These are phyloP conservation scores for Pelobates cultripes DNA, from an alignment of 2,797 vertebrate genomes.

Conservation along the genomic window DNA sequence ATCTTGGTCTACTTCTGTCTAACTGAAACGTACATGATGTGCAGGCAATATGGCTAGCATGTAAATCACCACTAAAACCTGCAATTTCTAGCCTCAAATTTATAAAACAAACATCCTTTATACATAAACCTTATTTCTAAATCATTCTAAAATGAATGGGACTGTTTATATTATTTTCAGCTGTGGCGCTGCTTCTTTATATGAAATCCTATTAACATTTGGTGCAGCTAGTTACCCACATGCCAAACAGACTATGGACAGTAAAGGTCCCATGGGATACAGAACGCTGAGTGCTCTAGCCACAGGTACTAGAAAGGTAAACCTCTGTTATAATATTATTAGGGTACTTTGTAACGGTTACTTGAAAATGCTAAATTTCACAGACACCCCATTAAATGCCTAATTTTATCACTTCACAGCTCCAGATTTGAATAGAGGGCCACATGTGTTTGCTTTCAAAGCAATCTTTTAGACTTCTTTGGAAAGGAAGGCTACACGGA, in stretches of 20 bases:
- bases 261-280: constrained; percentile 8
- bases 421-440: constrained; percentile 59
- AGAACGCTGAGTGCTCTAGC: constrained; percentile 16
- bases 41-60: no score
- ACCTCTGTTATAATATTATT: constrained; percentile 42
- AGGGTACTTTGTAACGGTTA: constrained; percentile 39
- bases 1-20: no score
- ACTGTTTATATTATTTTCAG: background rate
- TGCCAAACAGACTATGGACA: constrained; percentile 21
- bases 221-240: background rate
- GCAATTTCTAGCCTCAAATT: no score
- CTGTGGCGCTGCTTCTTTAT: background rate
- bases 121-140: no score
- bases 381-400: constrained; percentile 57
- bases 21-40: no score
- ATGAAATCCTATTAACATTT: background rate
- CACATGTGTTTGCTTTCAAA: constrained; percentile 64
- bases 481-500: constrained; percentile 56
- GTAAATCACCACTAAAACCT: no score
- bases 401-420: constrained; percentile 62
- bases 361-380: constrained; percentile 55
- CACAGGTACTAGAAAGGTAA: constrained; percentile 36
- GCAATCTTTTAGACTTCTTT: constrained; percentile 54
- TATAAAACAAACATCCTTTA: no score
- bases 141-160: no score